Conservation (phyloP, 2,888 invertebrate species). For the Chromoteleia sp. region DNA sequence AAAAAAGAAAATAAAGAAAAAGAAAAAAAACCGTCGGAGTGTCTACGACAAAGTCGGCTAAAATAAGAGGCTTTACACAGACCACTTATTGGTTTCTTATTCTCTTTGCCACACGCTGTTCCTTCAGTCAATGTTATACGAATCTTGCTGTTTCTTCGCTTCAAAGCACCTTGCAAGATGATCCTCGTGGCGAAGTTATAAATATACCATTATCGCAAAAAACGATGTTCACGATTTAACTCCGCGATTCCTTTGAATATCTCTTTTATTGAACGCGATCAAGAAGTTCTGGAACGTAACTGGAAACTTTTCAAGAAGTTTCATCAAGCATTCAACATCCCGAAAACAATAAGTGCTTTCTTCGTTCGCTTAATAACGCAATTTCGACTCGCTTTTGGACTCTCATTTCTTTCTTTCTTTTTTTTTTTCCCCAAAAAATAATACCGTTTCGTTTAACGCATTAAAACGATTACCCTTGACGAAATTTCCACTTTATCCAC, state of each 20-base stretch:
- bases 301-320: conserved; percentile 20
- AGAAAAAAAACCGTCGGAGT: no score
- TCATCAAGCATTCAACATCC: conserved; percentile 18
- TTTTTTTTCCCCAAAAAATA: not conserved
- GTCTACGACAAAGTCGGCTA: not conserved
- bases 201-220: conserved; percentile 21
- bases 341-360: conserved; percentile 21
- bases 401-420: not conserved
- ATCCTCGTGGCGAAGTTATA: not conserved
- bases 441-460: not conserved
- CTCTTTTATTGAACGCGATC: conserved; percentile 15
- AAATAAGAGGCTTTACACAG: conserved; percentile 13
- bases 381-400: not conserved
- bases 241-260: not conserved
- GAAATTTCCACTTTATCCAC: not conserved
- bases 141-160: not conserved
- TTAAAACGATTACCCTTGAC: not conserved
- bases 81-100: conserved; percentile 33
- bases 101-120: conserved; percentile 6
- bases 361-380: conserved; percentile 1
- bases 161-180: not conserved
- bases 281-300: conserved; percentile 19
- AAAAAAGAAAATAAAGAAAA: no score
- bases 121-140: not conserved
- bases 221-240: conserved; percentile 15